phyloP scores from a whole-genome alignment of 2,113 vertebrate species.

The Manacus vitellinus region DNA sequence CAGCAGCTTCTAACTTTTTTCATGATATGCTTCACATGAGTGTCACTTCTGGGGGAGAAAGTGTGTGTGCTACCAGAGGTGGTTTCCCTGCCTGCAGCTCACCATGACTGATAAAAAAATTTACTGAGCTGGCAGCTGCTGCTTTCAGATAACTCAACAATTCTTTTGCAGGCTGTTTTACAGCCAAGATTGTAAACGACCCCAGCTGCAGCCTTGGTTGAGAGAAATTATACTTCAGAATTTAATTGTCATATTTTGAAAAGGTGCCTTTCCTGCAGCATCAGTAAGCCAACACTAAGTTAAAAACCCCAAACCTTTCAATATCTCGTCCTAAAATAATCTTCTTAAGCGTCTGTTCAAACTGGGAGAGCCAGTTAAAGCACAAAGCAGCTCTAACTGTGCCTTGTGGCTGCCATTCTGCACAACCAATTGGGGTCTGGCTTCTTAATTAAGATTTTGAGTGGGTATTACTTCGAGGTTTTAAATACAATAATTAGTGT shows the following conservation, averaged over 20 bases:
- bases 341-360: not conserved
- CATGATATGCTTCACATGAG: not conserved
- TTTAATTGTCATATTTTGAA: slow-evolving; percentile 36
- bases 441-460: not conserved
- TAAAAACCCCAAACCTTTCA: not conserved
- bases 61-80: not conserved
- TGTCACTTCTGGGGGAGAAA: not conserved
- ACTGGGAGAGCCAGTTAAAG: not conserved
- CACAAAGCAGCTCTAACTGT: not conserved
- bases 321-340: slow-evolving; percentile 8
- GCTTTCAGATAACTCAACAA: slow-evolving; percentile 33
- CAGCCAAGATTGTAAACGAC: not conserved
- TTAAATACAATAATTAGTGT: not conserved
- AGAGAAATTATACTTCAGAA: slow-evolving; percentile 41
- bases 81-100: slow-evolving; percentile 22
- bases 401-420: not conserved
- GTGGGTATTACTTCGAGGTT: not conserved
- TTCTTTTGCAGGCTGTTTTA: slow-evolving; percentile 6
- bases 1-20: not conserved
- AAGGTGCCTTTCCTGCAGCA: slow-evolving; percentile 44
- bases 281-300: slow-evolving; percentile 22
- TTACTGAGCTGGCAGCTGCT: slow-evolving; percentile 53
- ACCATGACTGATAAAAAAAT: slow-evolving; percentile 64
- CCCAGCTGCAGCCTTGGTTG: slow-evolving; percentile 24
- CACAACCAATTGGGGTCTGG: not conserved